phyloP scores from a whole-genome alignment of 2,888 invertebrate genomes.

The Pinctada fucata region DNA sequence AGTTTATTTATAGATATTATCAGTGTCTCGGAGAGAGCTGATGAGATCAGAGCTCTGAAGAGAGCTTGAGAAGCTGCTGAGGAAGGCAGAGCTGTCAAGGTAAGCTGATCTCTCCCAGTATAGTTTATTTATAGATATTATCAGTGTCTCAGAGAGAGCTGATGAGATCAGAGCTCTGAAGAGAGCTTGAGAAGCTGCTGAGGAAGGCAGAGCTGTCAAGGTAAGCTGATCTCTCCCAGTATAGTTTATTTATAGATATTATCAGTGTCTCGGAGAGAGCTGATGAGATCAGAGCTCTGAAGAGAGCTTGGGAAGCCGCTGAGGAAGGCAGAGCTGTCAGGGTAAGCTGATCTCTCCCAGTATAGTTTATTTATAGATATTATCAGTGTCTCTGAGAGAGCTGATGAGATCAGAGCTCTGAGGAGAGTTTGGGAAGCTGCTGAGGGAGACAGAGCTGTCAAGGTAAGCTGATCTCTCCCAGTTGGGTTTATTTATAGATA shows the following conservation, averaged over 20 bases:
- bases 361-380: constrained; percentile 67
- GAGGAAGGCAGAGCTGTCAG: constrained; percentile 45
- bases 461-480: constrained; percentile 54
- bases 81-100: not conserved
- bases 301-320: constrained; percentile 77
- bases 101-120: not conserved
- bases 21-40: constrained; percentile 70
- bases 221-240: constrained; percentile 39
- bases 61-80: constrained; percentile 77
- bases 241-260: constrained; percentile 44
- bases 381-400: constrained; percentile 76
- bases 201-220: constrained; percentile 76
- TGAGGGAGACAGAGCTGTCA: constrained; percentile 75
- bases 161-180: constrained; percentile 76
- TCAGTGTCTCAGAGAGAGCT: constrained; percentile 75
- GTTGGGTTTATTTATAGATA: too few species aligned
- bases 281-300: constrained; percentile 75
- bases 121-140: constrained; percentile 70
- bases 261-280: constrained; percentile 68
- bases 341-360: not conserved
- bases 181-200: constrained; percentile 77
- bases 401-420: constrained; percentile 75
- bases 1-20: constrained; percentile 44
- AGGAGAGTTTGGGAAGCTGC: constrained; percentile 77
- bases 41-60: constrained; percentile 76